Percentiles rank a stretch among this genome's conserved stretches.
phyloP scores from a whole-genome alignment of 2,113 vertebrate species.

The Pomatorhinus ruficollis region DNA sequence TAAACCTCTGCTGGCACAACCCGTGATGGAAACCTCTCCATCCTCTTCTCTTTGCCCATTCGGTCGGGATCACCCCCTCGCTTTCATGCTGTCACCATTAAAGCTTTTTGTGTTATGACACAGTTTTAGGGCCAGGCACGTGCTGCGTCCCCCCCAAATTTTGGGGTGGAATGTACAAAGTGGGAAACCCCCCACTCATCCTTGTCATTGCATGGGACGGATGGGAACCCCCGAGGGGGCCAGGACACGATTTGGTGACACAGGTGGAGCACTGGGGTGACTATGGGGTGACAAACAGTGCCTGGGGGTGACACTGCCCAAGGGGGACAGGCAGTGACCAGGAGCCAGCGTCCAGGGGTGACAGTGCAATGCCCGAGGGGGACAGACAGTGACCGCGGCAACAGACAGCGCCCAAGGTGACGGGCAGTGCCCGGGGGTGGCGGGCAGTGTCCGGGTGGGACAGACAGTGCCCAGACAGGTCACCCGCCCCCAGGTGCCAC shows the following conservation, averaged over 20 bases:
- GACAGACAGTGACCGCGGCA: too few species aligned
- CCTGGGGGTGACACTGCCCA: too few species aligned
- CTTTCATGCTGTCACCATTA: rapidly evolving
- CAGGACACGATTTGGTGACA: neutral
- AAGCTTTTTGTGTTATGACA: rapidly evolving
- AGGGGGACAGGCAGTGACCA: too few species aligned
- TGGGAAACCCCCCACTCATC: neutral
- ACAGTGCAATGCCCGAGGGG: too few species aligned
- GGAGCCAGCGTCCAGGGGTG: neutral
- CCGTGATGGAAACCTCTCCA: rapidly evolving
- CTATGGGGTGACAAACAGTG: too few species aligned
- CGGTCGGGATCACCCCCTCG: rapidly evolving
- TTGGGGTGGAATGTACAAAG: neutral
- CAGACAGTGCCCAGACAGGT: neutral
- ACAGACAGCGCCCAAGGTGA: too few species aligned
- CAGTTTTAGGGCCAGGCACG: neutral
- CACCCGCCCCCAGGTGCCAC: neutral
- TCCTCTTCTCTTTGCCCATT: rapidly evolving
- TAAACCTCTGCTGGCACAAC: neutral
- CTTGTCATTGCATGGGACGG: neutral
- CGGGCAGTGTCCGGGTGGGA: neutral
- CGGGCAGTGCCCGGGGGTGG: too few species aligned
- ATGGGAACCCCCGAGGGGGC: neutral
- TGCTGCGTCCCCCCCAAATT: rapidly evolving
- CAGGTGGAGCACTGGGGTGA: too few species aligned